phyloP scores from a whole-genome alignment of 1,140 invertebrate species.

The Danaus melanippus region DNA sequence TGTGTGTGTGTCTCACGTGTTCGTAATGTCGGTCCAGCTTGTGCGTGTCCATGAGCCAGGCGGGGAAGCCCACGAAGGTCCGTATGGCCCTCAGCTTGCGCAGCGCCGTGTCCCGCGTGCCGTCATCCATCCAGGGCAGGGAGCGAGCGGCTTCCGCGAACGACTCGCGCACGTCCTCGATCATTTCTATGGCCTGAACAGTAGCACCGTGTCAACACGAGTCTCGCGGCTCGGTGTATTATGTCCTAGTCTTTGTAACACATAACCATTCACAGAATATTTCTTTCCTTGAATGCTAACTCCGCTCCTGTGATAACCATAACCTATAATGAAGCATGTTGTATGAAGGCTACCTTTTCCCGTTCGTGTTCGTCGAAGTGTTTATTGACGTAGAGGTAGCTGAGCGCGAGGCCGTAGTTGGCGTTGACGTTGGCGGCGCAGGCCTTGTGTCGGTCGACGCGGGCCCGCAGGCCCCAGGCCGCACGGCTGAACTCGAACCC shows the following conservation, averaged over 20 bases:
- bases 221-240: too few species aligned
- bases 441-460: conserved; percentile 78
- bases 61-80: conserved; percentile 81
- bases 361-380: conserved; percentile 75
- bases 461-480: conserved; percentile 75
- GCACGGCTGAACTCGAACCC: conserved; percentile 76
- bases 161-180: conserved; percentile 79
- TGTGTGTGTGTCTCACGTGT: conserved; percentile 52
- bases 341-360: too few species aligned
- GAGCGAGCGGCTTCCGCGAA: conserved; percentile 80
- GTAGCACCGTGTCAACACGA: not conserved
- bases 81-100: conserved; percentile 78
- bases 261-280: too few species aligned
- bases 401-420: conserved; percentile 85
- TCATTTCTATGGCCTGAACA: conserved; percentile 79
- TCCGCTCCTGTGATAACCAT: too few species aligned
- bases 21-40: conserved; percentile 74
- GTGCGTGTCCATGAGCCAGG: conserved; percentile 75
- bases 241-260: too few species aligned
- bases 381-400: conserved; percentile 81
- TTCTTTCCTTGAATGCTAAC: too few species aligned
- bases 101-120: conserved; percentile 76
- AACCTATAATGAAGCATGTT: too few species aligned
- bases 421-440: conserved; percentile 84
- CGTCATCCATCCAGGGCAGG: conserved; percentile 85